Percentiles rank a stretch among this genome's conserved stretches.
phyloP scores from a whole-genome alignment of 2,113 vertebrate genomes.

The Meleagris gallopavo region DNA sequence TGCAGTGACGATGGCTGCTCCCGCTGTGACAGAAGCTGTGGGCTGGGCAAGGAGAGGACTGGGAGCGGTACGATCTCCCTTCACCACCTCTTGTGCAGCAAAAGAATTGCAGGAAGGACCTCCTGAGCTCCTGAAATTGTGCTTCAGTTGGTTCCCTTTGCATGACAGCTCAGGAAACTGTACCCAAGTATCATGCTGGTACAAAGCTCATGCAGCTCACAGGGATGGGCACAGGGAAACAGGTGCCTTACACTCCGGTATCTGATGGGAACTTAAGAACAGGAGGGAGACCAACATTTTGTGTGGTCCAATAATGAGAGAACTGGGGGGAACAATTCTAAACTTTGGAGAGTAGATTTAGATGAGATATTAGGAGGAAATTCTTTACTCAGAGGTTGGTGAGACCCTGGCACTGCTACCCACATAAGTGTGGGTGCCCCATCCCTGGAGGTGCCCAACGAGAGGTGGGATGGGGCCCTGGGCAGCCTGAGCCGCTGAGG shows the following conservation, averaged over 20 bases:
- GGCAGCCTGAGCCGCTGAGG: background rate
- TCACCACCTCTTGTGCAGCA: accelerated
- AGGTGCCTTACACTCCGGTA: background rate
- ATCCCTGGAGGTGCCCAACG: background rate
- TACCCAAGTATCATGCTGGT: accelerated
- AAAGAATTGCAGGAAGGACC: too few species aligned
- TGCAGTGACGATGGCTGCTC: background rate
- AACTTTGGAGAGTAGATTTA: background rate
- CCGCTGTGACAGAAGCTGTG: constrained; percentile 17
- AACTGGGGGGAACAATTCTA: background rate
- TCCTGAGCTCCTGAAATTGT: accelerated
- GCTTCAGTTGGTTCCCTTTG: background rate
- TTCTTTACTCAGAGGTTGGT: background rate
- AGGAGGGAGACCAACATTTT: background rate
- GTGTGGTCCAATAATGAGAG: background rate
- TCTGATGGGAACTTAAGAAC: background rate
- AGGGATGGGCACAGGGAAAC: background rate
- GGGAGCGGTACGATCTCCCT: background rate
- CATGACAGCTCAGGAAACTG: background rate
- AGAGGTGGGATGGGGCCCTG: background rate
- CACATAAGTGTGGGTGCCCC: background rate
- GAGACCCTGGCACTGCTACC: background rate
- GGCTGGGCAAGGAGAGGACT: background rate
- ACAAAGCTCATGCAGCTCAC: background rate
- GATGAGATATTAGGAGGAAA: background rate